Percentiles rank a stretch among this genome's conserved stretches.
Evolutionary conservation across 2,113 vertebrate genomes (phyloP).

Genomic region (Dunckerocampus dactyliophorus): DNA sequence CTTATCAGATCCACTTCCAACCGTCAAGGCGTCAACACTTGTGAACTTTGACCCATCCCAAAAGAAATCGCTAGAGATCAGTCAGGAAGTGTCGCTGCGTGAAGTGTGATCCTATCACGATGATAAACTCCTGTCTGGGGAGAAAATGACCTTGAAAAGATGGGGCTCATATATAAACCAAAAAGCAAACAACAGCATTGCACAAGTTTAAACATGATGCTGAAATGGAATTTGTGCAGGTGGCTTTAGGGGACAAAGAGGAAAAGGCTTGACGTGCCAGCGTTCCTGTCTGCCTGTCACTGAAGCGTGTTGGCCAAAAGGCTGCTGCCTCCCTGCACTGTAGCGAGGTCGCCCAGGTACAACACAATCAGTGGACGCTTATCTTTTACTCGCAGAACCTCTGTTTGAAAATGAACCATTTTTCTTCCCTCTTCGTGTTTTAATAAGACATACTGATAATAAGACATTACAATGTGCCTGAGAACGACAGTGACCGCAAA

Average conservation of each 20-base stretch:
- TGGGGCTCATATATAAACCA: not conserved
- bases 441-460: conserved; percentile 26
- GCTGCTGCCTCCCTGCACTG: conserved; percentile 30
- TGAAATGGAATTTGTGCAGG: not conserved
- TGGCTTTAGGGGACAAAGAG: not conserved
- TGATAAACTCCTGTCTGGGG: conserved; percentile 14
- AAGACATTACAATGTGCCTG: not conserved
- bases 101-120: conserved; percentile 22
- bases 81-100: conserved; percentile 8
- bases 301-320: conserved; percentile 10
- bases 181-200: too few relatives aligned
- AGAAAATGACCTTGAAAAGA: conserved; percentile 28
- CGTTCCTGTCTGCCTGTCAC: too few relatives aligned
- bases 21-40: not conserved
- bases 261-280: not conserved
- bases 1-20: conserved; percentile 19
- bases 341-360: not conserved
- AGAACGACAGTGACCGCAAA: conserved; percentile 3
- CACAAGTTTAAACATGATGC: not conserved
- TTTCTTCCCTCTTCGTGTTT: conserved; percentile 1
- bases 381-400: conserved; percentile 36
- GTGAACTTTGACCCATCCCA: conserved; percentile 18
- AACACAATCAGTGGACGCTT: conserved; percentile 9
- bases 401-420: conserved; percentile 16
- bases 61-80: conserved; percentile 25